These are phyloP conservation scores for Urocolius indicus DNA, from an alignment of 2,113 vertebrate species.

Conservation along the genomic window DNA sequence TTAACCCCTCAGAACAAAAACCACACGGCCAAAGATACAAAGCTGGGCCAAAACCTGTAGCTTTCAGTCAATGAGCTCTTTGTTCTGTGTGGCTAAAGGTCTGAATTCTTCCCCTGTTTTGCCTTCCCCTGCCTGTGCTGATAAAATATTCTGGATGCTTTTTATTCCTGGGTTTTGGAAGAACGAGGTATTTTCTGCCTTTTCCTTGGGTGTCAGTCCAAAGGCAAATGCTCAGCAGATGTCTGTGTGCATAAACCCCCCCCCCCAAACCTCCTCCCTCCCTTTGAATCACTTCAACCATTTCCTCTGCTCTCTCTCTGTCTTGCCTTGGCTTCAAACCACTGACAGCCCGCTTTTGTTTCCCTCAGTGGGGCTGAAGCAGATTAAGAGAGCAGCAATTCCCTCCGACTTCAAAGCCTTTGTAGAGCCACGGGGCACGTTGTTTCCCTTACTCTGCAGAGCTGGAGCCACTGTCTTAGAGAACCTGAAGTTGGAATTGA, in stretches of 20 bases:
- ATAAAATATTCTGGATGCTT: conserved; percentile 40
- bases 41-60: neutral
- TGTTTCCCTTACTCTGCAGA: conserved; percentile 85
- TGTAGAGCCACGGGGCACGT: neutral
- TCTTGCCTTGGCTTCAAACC: neutral
- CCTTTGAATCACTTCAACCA: neutral
- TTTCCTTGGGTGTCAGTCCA: neutral
- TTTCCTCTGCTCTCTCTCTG: neutral
- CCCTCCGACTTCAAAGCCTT: neutral
- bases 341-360: neutral
- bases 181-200: conserved; percentile 22
- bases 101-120: conserved; percentile 30
- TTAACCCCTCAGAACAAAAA: neutral
- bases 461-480: conserved; percentile 89
- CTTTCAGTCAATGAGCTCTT: neutral
- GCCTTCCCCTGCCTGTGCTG: neutral
- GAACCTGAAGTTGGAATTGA: conserved; percentile 90
- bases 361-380: neutral
- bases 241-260: neutral
- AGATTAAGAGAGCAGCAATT: neutral
- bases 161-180: neutral
- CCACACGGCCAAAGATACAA: rapidly evolving
- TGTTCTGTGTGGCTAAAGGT: neutral
- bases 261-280: neutral
- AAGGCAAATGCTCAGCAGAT: neutral